Base-by-base conservation (phyloP, 2,797 vertebrate species). In the Zonotrichia albicollis region DNA sequence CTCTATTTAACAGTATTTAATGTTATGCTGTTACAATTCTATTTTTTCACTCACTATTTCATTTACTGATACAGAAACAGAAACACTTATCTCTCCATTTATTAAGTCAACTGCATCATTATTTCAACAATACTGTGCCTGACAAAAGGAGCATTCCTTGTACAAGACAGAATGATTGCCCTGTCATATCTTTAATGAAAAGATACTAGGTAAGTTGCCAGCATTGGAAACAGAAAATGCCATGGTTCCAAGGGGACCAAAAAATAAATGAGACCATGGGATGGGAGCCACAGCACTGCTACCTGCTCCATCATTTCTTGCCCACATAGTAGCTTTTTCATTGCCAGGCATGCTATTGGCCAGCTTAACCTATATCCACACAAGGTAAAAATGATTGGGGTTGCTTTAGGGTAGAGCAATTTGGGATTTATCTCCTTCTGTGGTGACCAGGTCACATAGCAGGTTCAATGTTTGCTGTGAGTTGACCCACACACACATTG, bases 11-110 rank as follows among this genome's bases (percentile, higher is more conserved):
- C 15, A 61, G 8, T 19, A 60, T 29, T 67, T 51, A 67, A 53
- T 0, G 0, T 19, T 54, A 48, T 30, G 10, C 10, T 53, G 43
- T 58, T 78, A 40, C 23, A 58, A n/a, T n/a, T n/a, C n/a, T n/a
- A n/a, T n/a, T n/a, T 40, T 73, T 73, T 40, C 19, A 43, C 5
- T 55, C 18, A 53, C 10, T 48, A 12, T 70, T 65, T 70, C 5
- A 53, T 74, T 74, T 90, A 73, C 32, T 53, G 26, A 53, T 43
- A 53, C 4, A 82, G 71, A 50, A 84, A 57, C 3, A 84, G 71
- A 50, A 81, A 30, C 9, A 55, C 5, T 23, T 62, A 42, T 14
- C 7, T 16, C 20, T 75, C 12, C 10, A 48, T 61, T 80, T 60
- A 55, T 84, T 78, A 46, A 43, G 26, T 48, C 48, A 71, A 16